phyloP scores from a whole-genome alignment of 1,140 invertebrate species.

The Bombus confusus region DNA sequence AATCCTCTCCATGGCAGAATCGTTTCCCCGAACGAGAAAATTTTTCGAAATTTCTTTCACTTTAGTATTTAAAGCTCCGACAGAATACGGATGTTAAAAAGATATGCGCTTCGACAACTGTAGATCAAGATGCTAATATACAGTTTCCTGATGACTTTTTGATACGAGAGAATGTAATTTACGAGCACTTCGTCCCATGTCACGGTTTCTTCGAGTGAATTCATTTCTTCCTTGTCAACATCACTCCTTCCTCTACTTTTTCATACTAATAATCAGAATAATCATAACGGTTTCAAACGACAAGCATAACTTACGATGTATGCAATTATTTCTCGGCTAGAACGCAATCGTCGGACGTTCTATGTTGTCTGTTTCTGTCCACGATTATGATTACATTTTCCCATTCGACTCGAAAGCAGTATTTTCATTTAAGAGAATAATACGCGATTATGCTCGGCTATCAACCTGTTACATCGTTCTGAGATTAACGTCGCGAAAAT shows the following conservation, averaged over 20 bases:
- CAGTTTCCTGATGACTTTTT: conserved; percentile 49
- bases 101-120: too few relatives aligned
- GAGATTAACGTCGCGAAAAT: conserved; percentile 2
- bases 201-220: background rate
- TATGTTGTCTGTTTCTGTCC: too few relatives aligned
- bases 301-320: background rate
- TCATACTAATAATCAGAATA: too few relatives aligned
- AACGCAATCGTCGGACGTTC: background rate
- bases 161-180: conserved; percentile 76
- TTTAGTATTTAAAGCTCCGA: background rate
- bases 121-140: too few relatives aligned
- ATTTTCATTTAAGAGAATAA: conserved; percentile 10
- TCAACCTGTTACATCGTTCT: conserved; percentile 7
- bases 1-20: background rate
- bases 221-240: conserved; percentile 15
- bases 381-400: conserved; percentile 19
- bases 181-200: conserved; percentile 58
- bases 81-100: too few relatives aligned
- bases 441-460: background rate
- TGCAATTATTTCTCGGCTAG: conserved; percentile 9
- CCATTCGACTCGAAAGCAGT: conserved; percentile 4
- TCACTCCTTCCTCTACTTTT: background rate
- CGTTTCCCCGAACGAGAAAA: background rate
- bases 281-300: background rate
- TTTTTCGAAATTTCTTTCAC: background rate